Conservation (phyloP, 1,140 invertebrate genomes). For the Aradophagus sp. region DNA sequence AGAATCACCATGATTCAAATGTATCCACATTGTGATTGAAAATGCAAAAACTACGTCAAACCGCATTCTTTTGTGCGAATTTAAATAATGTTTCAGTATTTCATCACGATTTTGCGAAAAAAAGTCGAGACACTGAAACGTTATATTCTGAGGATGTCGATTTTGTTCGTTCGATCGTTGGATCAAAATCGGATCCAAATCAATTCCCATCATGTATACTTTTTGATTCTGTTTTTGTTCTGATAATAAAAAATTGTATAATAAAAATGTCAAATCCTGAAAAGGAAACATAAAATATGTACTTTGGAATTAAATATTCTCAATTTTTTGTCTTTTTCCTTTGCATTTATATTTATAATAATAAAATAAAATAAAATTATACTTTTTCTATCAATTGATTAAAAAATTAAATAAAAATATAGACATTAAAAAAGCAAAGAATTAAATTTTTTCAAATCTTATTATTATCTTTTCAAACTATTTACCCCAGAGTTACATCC, state of each 20-base stretch:
- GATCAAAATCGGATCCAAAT: constrained; percentile 83
- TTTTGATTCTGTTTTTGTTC: constrained; percentile 64
- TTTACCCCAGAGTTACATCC: constrained; percentile 85
- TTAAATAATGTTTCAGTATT: constrained; percentile 72
- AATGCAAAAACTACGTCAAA: constrained; percentile 87
- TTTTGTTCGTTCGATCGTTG: constrained; percentile 78
- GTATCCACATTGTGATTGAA: constrained; percentile 92
- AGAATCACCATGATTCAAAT: constrained; percentile 85
- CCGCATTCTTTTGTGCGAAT: constrained; percentile 64
- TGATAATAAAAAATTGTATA: constrained; percentile 76
- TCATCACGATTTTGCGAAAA: constrained; percentile 72
- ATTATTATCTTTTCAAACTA: too few relatives aligned
- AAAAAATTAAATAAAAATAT: too few relatives aligned
- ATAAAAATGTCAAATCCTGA: constrained; percentile 78
- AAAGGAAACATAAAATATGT: too few relatives aligned
- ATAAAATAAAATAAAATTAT: neutral
- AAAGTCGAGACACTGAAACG: constrained; percentile 79
- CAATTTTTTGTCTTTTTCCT: too few relatives aligned
- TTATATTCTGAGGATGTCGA: constrained; percentile 67
- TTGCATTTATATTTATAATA: neutral
- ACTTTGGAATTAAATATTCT: too few relatives aligned
- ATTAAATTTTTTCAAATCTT: too few relatives aligned
- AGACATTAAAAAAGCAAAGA: too few relatives aligned
- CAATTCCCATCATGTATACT: constrained; percentile 80
- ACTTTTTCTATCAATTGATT: too few relatives aligned